Conservation (phyloP, 2,113 vertebrate genomes). For the Phasianus colchicus region DNA sequence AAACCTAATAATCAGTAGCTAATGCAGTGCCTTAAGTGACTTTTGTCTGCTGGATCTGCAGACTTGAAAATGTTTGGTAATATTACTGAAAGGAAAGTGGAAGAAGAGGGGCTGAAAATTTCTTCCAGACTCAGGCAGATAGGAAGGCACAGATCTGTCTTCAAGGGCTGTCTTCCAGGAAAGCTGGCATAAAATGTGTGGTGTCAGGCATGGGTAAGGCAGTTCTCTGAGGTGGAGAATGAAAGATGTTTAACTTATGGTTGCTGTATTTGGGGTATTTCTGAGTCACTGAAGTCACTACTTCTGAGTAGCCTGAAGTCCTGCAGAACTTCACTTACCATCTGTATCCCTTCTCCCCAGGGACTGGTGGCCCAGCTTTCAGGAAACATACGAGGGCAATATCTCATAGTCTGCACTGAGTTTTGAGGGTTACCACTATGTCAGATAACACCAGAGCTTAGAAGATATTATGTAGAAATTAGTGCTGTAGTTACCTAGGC, state of each 20-base stretch:
- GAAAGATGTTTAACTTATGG: background rate
- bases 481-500: background rate
- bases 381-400: background rate
- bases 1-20: background rate
- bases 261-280: background rate
- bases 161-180: background rate
- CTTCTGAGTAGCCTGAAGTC: background rate
- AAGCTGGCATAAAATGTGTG: background rate
- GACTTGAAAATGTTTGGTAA: background rate
- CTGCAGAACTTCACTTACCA: background rate
- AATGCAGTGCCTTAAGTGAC: background rate
- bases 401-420: background rate
- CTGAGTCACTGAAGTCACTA: no score
- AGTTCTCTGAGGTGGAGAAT: background rate
- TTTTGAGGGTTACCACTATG: background rate
- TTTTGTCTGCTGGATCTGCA: background rate
- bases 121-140: background rate
- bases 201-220: background rate
- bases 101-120: background rate
- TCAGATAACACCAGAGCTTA: background rate
- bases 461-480: rapidly evolving
- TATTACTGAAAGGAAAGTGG: background rate
- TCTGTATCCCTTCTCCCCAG: background rate
- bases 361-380: background rate
- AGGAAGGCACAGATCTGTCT: background rate